phyloP scores from a whole-genome alignment of 2,113 vertebrate species.

The Psilopsiagon aurifrons region DNA sequence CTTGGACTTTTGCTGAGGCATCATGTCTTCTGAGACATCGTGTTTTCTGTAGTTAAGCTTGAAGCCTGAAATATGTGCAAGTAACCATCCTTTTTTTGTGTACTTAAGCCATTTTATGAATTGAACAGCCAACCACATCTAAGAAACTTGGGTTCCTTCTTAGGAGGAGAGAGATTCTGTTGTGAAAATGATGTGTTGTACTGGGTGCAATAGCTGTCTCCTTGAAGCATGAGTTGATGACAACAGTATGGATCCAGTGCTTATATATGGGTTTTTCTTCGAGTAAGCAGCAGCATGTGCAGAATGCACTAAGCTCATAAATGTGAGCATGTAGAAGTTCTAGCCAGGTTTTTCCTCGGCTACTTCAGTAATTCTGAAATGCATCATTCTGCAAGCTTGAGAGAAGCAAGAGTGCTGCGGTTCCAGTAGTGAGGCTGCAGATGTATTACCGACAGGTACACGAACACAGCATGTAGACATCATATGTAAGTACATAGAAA shows the following conservation, averaged over 20 bases:
- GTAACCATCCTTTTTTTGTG: background rate
- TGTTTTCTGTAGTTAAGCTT: background rate
- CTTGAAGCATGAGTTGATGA: background rate
- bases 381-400: background rate
- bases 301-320: background rate
- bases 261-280: background rate
- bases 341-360: rapidly evolving
- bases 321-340: too few relatives aligned
- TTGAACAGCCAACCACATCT: background rate
- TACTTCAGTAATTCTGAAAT: background rate
- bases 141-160: background rate
- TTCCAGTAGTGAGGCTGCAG: background rate
- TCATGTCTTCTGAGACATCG: too few relatives aligned
- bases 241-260: background rate
- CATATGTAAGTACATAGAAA: rapidly evolving
- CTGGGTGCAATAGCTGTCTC: rapidly evolving
- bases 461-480: rapidly evolving
- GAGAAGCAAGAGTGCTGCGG: background rate
- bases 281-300: background rate
- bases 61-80: background rate
- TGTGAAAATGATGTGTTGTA: background rate
- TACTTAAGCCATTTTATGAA: background rate
- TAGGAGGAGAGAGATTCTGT: background rate
- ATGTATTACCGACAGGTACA: rapidly evolving
- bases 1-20: background rate